These are phyloP conservation scores for Agonopterix subpropinquella DNA, from an alignment of 2,888 invertebrate genomes.

Conservation along the genomic window DNA sequence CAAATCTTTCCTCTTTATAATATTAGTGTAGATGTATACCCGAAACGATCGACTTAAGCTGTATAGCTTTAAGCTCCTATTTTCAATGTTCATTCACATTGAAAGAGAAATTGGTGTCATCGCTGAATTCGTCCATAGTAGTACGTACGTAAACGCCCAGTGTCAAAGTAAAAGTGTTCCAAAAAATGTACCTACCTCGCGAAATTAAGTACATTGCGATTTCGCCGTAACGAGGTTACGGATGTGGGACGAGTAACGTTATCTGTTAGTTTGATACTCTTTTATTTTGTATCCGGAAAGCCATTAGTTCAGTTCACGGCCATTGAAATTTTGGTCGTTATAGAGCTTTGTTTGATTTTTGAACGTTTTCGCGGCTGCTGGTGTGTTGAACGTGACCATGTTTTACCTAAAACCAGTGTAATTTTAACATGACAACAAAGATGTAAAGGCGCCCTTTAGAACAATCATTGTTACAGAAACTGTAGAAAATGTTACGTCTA, in stretches of 20 bases:
- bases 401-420: too few species aligned
- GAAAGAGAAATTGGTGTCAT: conserved; percentile 74
- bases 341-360: conserved; percentile 16
- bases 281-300: conserved; percentile 44
- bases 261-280: conserved; percentile 55
- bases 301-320: conserved; percentile 38
- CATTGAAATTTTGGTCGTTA: conserved; percentile 34
- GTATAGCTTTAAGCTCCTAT: neutral
- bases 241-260: conserved; percentile 72
- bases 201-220: conserved; percentile 69
- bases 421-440: too few species aligned
- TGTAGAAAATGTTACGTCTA: too few species aligned
- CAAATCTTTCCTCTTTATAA: too few species aligned
- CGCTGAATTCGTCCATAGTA: conserved; percentile 45
- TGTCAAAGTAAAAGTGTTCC: conserved; percentile 74
- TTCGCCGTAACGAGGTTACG: conserved; percentile 67
- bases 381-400: too few species aligned
- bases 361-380: conserved; percentile 6
- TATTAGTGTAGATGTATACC: too few species aligned
- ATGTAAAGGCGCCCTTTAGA: too few species aligned
- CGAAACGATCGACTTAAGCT: neutral
- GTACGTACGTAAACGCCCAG: conserved; percentile 33
- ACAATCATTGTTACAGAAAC: too few species aligned
- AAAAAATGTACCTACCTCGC: conserved; percentile 63
- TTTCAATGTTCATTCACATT: conserved; percentile 20